phyloP scores from a whole-genome alignment of 37 sponge, comb jelly and placozoan genomes.

The Aplysina aerophoba region DNA sequence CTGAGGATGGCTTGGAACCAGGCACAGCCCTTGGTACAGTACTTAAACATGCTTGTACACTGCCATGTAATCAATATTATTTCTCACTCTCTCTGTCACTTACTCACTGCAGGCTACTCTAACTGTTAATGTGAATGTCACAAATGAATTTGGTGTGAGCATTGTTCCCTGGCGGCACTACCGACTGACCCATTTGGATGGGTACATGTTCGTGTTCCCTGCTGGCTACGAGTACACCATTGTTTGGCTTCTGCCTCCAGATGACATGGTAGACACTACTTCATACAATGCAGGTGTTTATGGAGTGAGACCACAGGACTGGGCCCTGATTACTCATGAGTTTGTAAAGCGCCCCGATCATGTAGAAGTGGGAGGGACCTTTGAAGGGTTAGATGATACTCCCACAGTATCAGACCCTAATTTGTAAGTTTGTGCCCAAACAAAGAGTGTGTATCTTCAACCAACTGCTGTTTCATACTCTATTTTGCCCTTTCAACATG shows the following conservation, averaged over 20 bases:
- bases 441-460: background rate
- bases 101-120: slow-evolving; percentile 54
- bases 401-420: background rate
- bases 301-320: slow-evolving; percentile 28
- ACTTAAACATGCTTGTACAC: background rate
- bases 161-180: slow-evolving; percentile 81
- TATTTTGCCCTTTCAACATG: background rate
- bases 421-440: background rate
- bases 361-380: slow-evolving; percentile 59
- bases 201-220: slow-evolving; percentile 79
- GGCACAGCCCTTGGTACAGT: slow-evolving; percentile 56
- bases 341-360: slow-evolving; percentile 69
- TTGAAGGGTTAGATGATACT: slow-evolving; percentile 1
- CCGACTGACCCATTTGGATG: slow-evolving; percentile 78
- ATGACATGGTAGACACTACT: slow-evolving; percentile 60
- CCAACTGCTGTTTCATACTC: background rate
- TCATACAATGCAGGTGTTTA: slow-evolving; percentile 69
- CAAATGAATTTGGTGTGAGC: slow-evolving; percentile 68
- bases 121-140: slow-evolving; percentile 53
- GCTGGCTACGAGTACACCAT: slow-evolving; percentile 52
- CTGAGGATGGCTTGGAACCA: slow-evolving; percentile 81
- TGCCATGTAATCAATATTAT: background rate
- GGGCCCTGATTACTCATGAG: slow-evolving; percentile 46
- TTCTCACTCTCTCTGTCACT: background rate
- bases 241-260: slow-evolving; percentile 41